Evolutionary conservation across 2,113 vertebrate species (phyloP).

Genomic region (Paracyprichromis sp.): DNA sequence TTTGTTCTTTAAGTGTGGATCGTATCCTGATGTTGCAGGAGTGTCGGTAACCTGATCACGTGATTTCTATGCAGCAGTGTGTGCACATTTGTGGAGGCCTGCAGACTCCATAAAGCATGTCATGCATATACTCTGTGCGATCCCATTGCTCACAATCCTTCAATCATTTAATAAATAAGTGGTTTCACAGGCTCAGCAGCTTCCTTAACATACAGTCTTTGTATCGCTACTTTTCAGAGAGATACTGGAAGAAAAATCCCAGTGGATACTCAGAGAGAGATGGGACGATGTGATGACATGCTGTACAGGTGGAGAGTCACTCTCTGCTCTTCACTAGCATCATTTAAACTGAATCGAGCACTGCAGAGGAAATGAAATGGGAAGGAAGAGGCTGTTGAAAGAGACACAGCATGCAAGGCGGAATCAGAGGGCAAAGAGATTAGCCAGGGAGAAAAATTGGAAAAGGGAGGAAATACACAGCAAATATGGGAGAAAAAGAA

Average conservation of each 20-base stretch:
- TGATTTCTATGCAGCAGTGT: background rate
- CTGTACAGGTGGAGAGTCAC: background rate
- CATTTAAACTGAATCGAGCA: background rate
- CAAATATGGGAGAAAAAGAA: background rate
- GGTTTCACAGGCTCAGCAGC: background rate
- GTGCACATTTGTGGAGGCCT: background rate
- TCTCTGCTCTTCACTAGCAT: background rate
- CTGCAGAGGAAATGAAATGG: background rate
- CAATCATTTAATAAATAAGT: background rate
- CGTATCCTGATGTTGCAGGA: background rate
- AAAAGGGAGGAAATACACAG: background rate
- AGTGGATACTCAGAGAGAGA: background rate
- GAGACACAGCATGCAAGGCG: background rate
- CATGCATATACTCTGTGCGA: background rate
- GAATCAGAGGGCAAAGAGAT: background rate
- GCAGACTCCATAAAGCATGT: background rate
- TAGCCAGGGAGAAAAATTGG: background rate
- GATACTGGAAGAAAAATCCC: background rate
- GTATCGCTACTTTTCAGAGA: background rate
- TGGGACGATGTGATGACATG: background rate
- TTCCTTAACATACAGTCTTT: background rate
- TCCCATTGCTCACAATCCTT: background rate
- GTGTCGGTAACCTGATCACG: background rate
- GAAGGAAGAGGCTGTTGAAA: background rate
- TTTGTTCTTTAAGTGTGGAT: background rate